Percentiles rank a stretch among this genome's conserved stretches.
These are phyloP conservation scores for Oenanthe oenanthe DNA, from an alignment of 2,113 vertebrate species.

Conservation along the genomic window DNA sequence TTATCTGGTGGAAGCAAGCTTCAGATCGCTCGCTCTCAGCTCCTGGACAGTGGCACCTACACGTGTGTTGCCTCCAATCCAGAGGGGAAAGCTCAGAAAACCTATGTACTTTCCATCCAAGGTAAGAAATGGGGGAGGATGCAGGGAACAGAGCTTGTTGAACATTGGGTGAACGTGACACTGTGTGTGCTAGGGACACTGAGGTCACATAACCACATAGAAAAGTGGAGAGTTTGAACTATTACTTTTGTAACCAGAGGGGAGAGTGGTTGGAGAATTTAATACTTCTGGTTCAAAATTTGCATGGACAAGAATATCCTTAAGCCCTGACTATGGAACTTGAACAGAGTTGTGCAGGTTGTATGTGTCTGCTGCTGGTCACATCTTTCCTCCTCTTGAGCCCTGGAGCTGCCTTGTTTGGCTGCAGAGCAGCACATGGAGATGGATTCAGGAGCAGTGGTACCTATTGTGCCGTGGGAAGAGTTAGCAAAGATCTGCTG, in stretches of 20 bases:
- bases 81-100: conserved; percentile 89
- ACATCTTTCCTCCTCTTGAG: background rate
- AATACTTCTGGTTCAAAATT: background rate
- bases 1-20: conserved; percentile 91
- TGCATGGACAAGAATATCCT: background rate
- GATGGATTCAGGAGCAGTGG: background rate
- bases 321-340: background rate
- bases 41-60: conserved; percentile 86
- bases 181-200: background rate
- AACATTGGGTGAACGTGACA: background rate
- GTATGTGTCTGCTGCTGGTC: background rate
- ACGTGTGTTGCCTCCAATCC: conserved; percentile 89
- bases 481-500: background rate
- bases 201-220: background rate
- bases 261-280: background rate
- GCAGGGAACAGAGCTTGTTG: background rate
- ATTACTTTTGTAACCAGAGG: background rate
- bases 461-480: background rate
- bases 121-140: conserved; percentile 68
- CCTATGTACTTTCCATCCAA: conserved; percentile 87
- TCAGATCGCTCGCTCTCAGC: conserved; percentile 88
- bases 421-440: fast-evolving
- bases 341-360: fast-evolving
- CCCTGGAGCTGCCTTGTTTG: background rate
- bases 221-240: background rate